phyloP scores from a whole-genome alignment of 2,797 vertebrate species.

The Meda fulgida region DNA sequence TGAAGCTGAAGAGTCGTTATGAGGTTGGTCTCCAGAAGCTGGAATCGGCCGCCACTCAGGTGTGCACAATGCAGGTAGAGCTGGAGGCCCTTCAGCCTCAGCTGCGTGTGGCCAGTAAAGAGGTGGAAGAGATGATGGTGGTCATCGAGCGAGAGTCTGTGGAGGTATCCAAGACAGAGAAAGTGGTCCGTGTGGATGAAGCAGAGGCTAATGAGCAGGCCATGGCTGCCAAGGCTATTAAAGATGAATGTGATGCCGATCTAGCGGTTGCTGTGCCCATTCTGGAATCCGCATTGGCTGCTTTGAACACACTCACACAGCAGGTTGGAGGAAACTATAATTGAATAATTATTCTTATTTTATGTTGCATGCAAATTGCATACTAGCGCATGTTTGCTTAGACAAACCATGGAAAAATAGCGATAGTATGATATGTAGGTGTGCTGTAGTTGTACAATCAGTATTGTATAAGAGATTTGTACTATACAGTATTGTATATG shows the following conservation, averaged over 20 bases:
- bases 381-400: not conserved
- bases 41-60: constrained; percentile 85
- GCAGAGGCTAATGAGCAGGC: constrained; percentile 86
- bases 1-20: constrained; percentile 86
- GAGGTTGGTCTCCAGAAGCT: constrained; percentile 90
- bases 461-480: no score
- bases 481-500: no score
- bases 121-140: constrained; percentile 89
- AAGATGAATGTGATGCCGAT: constrained; percentile 91
- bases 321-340: constrained; percentile 74
- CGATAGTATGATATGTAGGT: no score
- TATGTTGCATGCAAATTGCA: not conserved
- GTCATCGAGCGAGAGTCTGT: constrained; percentile 86
- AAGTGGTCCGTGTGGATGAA: constrained; percentile 88
- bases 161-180: constrained; percentile 88
- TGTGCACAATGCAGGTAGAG: constrained; percentile 86
- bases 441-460: no score
- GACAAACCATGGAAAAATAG: no score
- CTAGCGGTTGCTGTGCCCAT: constrained; percentile 86
- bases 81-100: constrained; percentile 90
- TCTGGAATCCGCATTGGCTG: constrained; percentile 84
- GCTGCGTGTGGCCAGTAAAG: constrained; percentile 82
- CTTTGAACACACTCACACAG: constrained; percentile 86
- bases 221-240: constrained; percentile 90
- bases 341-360: constrained; percentile 5